These are phyloP conservation scores for Halisarca cf. caerulea DNA, from an alignment of 37 sponge, comb jelly and placozoan genomes.

Conservation along the genomic window DNA sequence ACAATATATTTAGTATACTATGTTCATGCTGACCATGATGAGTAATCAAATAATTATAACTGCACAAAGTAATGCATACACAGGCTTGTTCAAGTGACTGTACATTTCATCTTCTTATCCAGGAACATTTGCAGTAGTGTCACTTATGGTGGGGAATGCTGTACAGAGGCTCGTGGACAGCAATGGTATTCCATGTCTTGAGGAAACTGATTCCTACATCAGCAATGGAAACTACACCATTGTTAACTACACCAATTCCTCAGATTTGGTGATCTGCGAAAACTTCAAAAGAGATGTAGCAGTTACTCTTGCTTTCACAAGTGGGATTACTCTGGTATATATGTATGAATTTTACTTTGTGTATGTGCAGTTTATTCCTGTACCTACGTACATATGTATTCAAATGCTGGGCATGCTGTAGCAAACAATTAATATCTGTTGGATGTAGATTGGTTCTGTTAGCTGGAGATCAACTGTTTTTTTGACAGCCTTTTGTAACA, in stretches of 20 bases:
- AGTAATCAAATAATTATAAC: too few species aligned
- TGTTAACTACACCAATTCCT: neutral
- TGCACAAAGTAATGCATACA: too few species aligned
- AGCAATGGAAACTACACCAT: neutral
- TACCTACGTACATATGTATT: neutral
- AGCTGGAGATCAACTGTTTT: too few species aligned
- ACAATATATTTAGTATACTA: too few species aligned
- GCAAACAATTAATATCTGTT: too few species aligned
- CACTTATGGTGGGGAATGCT: conserved; percentile 76
- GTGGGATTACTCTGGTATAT: conserved; percentile 50
- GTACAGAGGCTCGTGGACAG: conserved; percentile 2
- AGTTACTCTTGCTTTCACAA: conserved; percentile 53
- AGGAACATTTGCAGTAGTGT: conserved; percentile 89
- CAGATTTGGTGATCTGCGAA: conserved; percentile 17
- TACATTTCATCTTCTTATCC: neutral
- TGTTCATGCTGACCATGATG: too few species aligned
- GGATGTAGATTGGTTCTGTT: too few species aligned
- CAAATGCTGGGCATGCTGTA: too few species aligned
- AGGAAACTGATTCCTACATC: neutral
- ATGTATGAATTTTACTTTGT: too few species aligned
- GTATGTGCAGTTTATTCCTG: too few species aligned
- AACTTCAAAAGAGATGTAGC: conserved; percentile 39
- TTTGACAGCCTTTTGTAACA: too few species aligned
- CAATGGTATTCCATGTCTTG: neutral
- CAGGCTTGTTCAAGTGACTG: neutral